phyloP scores from a whole-genome alignment of 2,113 vertebrate species.

The Chloropsis cyanopogon region DNA sequence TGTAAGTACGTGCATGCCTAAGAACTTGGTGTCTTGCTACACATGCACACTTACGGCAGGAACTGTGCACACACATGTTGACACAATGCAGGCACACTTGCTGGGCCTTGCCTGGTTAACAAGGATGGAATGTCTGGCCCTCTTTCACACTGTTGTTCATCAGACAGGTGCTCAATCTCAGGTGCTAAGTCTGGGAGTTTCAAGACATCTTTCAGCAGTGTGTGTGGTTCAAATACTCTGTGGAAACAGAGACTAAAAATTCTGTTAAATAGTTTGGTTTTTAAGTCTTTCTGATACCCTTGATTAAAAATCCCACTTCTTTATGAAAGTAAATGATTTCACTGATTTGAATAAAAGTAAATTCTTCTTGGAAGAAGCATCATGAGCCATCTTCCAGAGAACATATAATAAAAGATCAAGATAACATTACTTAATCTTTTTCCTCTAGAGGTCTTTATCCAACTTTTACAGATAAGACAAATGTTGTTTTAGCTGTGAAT shows the following conservation, averaged over 20 bases:
- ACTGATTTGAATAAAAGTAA: not conserved
- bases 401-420: not conserved
- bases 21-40: not conserved
- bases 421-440: not conserved
- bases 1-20: accelerated
- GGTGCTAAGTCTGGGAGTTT: not conserved
- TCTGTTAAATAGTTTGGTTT: not conserved
- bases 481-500: not conserved
- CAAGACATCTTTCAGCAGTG: not conserved
- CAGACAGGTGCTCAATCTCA: not conserved
- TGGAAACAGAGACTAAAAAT: not conserved
- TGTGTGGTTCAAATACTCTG: not conserved
- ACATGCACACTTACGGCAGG: not conserved
- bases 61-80: not conserved
- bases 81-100: not conserved
- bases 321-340: not conserved
- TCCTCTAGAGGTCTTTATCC: not conserved
- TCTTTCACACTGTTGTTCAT: not conserved
- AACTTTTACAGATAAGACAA: not conserved
- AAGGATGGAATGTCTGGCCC: not conserved
- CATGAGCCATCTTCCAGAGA: not conserved
- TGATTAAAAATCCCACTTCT: not conserved
- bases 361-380: not conserved
- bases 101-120: not conserved
- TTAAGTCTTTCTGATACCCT: not conserved